These are phyloP conservation scores for Zaprionus obscuricornis DNA, from an alignment of 2,888 invertebrate genomes.

Conservation along the genomic window DNA sequence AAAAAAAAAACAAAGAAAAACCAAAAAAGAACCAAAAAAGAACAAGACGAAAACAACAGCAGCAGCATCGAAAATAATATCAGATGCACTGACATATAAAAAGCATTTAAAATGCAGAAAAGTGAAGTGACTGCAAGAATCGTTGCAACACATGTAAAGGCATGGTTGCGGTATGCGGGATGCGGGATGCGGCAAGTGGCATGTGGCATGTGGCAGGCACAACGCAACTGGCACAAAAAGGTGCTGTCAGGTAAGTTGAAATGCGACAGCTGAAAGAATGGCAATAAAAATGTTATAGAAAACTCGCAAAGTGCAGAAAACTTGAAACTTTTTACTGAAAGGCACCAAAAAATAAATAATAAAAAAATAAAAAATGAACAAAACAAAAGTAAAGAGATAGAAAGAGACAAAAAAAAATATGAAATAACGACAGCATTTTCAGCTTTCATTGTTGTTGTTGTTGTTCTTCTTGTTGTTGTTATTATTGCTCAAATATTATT, in stretches of 20 bases:
- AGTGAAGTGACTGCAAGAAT: too few species aligned
- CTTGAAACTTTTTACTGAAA: constrained; percentile 1
- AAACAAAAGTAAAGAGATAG: too few species aligned
- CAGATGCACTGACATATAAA: too few species aligned
- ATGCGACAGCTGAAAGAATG: constrained; percentile 35
- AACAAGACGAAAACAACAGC: too few species aligned
- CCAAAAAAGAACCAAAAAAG: too few species aligned
- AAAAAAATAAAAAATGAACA: too few species aligned
- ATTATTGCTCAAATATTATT: constrained; percentile 43
- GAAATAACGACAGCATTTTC: too few species aligned
- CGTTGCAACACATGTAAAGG: constrained; percentile 24
- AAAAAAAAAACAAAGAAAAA: too few species aligned
- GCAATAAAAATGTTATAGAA: constrained; percentile 50
- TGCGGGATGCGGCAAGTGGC: constrained; percentile 10
- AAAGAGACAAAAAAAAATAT: too few species aligned
- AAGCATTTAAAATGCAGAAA: too few species aligned
- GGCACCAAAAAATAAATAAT: background rate
- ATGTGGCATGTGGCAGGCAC: constrained; percentile 14
- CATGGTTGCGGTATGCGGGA: constrained; percentile 8
- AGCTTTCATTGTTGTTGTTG: too few species aligned
- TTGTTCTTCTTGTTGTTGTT: background rate
- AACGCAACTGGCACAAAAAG: constrained; percentile 27
- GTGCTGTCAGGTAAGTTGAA: constrained; percentile 34
- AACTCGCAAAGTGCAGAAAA: constrained; percentile 17
- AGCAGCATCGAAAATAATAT: too few species aligned